Evolutionary conservation across 64 coral and sea anemone genomes (phyloP), one percentile per base, ranked within the genome.

Genomic region (Pocillopora damicornis): DNA sequence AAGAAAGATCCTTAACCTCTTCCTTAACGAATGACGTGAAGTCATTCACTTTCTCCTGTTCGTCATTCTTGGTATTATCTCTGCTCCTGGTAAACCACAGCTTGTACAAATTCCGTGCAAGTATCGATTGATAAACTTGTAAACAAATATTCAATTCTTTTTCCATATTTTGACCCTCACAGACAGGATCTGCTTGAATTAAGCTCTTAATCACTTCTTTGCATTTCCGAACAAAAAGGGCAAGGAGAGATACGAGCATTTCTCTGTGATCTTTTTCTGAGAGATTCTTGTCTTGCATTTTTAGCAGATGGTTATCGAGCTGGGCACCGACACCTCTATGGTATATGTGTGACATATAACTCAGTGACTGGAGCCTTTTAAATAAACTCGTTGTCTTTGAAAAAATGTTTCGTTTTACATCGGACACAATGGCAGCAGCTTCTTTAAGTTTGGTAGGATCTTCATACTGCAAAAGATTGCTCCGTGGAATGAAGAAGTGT

Each of bases 91-190:
- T 37, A 75, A 73, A 78, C 79, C 79, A 95, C 67, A 86, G 16
- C 35, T 92, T 95, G 86, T 86, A 89, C 1, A 95, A 61, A 58
- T 56, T 80, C 86, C 94, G 89, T 45, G 94, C 90, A 11, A 95
- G 76, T 11, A 95, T 25, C 16, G 94, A 95, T 18, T 92, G 61
- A 35, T 95, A 95, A 74, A 80, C 80, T 59, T 58, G 38, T 11
- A 92, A 36, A 64, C 86, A 35, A 58, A 95, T 11, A 11, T 66
- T 62, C 71, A 91, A 61, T 78, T 91, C 57, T 18, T 59, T 72
- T 81, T 95, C 59, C 16, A 88, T 69, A 23, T 60, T 60, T 35
- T 38, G 60, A 16, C 61, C 14, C 37, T 85, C 67, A 51, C 42
- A 51, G 0, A 1, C 30, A 35, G 65, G 35, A 15, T 30, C 16